A percentile compares a stretch with the other conserved stretches of the same genome.
These are phyloP conservation scores for Meloe dianella DNA, from an alignment of 2,888 invertebrate species.

Conservation along the genomic window DNA sequence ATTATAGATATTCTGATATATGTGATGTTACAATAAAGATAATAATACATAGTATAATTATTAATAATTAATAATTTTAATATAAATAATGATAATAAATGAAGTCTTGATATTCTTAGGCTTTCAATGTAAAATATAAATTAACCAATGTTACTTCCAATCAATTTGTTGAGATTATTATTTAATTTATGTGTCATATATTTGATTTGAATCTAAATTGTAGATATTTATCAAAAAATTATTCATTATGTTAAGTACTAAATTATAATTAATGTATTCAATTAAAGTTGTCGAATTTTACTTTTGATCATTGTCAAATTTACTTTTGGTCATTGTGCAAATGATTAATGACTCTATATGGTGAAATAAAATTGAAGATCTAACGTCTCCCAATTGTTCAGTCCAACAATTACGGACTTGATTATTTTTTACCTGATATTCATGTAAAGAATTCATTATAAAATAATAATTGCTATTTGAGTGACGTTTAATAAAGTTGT, in stretches of 20 bases:
- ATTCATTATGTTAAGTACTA: constrained; percentile 26
- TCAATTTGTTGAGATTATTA: constrained; percentile 28
- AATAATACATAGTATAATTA: constrained; percentile 37
- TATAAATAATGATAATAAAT: not conserved
- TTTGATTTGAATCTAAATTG: constrained; percentile 33
- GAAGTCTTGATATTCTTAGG: constrained; percentile 41
- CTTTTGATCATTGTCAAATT: constrained; percentile 36
- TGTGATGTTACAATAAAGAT: constrained; percentile 57
- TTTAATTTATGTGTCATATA: constrained; percentile 37
- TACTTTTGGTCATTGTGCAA: constrained; percentile 39
- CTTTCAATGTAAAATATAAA: constrained; percentile 43
- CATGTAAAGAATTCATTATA: too few species aligned
- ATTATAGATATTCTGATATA: constrained; percentile 49
- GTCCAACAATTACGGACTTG: not conserved
- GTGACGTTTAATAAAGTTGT: too few species aligned
- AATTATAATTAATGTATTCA: constrained; percentile 16
- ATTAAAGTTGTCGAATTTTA: constrained; percentile 22
- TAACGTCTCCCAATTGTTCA: not conserved
- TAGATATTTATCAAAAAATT: constrained; percentile 33
- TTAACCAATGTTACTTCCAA: constrained; percentile 24
- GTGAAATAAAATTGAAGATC: constrained; percentile 36
- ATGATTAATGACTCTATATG: constrained; percentile 40
- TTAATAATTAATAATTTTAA: constrained; percentile 21
- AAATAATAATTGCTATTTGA: too few species aligned
- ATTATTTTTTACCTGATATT: too few species aligned